phyloP scores from a whole-genome alignment of 2,113 vertebrate species.

The Hemiscyllium ocellatum region DNA sequence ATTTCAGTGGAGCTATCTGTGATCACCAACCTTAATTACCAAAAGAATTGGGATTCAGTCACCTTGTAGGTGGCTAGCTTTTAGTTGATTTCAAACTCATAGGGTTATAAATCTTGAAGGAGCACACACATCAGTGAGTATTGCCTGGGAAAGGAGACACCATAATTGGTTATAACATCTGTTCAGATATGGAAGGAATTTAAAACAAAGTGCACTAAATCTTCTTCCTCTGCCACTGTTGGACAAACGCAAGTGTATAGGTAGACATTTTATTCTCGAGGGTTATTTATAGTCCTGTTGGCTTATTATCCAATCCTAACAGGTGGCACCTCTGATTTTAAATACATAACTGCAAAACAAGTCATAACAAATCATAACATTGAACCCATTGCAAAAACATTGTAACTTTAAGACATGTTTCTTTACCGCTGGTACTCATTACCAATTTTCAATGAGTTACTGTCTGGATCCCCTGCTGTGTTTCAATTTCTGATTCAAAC shows the following conservation, averaged over 20 bases:
- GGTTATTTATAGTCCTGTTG: no score
- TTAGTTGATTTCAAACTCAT: no score
- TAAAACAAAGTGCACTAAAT: background rate
- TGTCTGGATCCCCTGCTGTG: background rate
- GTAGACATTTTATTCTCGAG: background rate
- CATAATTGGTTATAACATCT: background rate
- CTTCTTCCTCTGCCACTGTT: background rate
- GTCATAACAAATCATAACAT: background rate
- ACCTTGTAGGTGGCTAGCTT: no score
- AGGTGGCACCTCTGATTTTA: background rate
- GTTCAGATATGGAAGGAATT: background rate
- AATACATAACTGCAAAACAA: background rate
- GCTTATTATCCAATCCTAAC: background rate
- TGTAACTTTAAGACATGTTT: slow-evolving; percentile 1
- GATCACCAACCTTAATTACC: no score
- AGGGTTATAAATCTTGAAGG: no score
- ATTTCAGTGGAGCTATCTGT: no score
- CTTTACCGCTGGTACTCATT: background rate
- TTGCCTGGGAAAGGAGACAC: background rate
- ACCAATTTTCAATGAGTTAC: background rate
- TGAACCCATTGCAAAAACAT: background rate
- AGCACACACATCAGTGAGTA: background rate
- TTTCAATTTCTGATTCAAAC: background rate
- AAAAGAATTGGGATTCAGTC: no score
- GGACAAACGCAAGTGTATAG: background rate